Base-by-base conservation (phyloP, 1,140 invertebrate species). In the Ceratina japonica region DNA sequence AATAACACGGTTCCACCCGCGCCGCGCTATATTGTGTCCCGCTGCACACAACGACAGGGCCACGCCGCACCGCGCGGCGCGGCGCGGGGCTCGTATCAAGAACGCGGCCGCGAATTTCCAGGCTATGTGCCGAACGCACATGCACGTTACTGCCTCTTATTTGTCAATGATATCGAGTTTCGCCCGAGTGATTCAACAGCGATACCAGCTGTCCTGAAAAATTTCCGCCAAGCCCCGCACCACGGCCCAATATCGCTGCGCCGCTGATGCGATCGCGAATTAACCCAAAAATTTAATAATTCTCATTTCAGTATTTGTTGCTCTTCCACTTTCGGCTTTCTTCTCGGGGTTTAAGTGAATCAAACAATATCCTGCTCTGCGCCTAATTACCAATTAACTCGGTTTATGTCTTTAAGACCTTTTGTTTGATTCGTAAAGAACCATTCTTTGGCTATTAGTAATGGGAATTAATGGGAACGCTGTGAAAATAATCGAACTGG, bases 111-210 rank as follows among this genome's bases (percentile, higher is more conserved):
- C 44, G 71, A 54, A 65, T 64, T 65, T 65, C 24, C 27, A 31
- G n/a, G 49, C 27, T 16, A 37, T 37, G 37, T 54, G 61, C 49
- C 49, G 49, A n/a, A n/a, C 72, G 27, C 72, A 65, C 31, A 49
- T 65, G 37, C 20, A 31, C 59, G 71, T 54, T 64, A 64, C 59
- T 27, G 22, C 71, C 72, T 64, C 27, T 56, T 74, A 74, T 74
- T 74, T 74, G 72, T 74, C 59, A 74, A 65, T 74, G 72, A 37
- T 74, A 74, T 74, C 61, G 72, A 54, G 72, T 54, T 51, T 22
- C 24, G 4, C 13, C 8, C n/a, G 24, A 20, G 22, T 20, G 61
- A 54, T 22, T 31, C 59, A 62, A 73, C 71, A 54, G 44, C 49
- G 74, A 68, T 59, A 58, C 54, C 51, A 68, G 20, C 52, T 75